Percentiles rank a stretch among this genome's conserved stretches.
phyloP scores from a whole-genome alignment of 2,797 vertebrate genomes.

The Myotis vivesi region DNA sequence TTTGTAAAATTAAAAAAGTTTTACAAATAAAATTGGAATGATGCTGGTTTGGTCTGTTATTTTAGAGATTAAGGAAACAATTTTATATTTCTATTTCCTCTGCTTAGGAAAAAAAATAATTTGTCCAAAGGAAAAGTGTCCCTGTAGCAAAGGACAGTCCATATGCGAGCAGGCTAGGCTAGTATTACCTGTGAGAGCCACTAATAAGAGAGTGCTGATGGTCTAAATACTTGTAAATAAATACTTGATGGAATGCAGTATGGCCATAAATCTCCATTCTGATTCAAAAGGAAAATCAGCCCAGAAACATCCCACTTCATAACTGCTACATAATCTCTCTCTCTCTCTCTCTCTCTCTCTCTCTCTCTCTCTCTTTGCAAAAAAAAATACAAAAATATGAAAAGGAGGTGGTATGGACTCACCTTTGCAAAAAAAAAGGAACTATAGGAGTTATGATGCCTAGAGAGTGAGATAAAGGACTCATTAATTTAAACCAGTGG shows the following conservation, averaged over 20 bases:
- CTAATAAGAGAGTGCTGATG: neutral
- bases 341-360: neutral
- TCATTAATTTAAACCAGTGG: neutral
- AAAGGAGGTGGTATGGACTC: neutral
- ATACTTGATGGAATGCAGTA: neutral
- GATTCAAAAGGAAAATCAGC: slow-evolving; percentile 29
- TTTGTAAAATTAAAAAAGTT: neutral
- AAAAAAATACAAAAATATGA: too few species aligned
- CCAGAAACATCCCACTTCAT: neutral
- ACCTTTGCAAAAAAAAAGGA: neutral
- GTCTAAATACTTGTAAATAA: neutral
- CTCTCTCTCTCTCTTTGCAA: neutral
- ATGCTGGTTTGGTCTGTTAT: neutral
- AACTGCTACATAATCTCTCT: neutral
- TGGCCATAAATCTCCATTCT: slow-evolving; percentile 7
- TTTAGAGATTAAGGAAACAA: slow-evolving; percentile 6
- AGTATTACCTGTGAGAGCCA: neutral
- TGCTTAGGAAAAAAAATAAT: neutral
- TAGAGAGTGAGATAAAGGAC: neutral
- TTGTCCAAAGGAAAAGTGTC: neutral
- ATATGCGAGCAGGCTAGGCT: neutral
- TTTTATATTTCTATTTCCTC: neutral
- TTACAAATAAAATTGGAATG: slow-evolving; percentile 5
- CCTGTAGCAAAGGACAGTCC: neutral
- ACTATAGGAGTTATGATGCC: neutral